These are phyloP conservation scores for Quiscalus mexicanus DNA, from an alignment of 2,113 vertebrate genomes.

Conservation along the genomic window DNA sequence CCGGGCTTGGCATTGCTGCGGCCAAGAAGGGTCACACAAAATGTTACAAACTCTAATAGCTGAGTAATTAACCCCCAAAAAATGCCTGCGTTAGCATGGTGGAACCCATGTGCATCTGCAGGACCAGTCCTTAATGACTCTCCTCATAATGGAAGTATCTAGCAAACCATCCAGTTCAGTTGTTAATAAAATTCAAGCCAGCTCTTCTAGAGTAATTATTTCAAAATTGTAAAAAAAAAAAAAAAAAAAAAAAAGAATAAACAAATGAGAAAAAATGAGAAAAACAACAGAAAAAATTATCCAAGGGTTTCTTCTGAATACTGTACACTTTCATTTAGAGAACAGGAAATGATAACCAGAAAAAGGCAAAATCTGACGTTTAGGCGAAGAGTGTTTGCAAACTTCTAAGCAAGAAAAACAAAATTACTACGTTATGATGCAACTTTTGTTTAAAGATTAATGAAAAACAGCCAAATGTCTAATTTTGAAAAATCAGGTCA, in stretches of 20 bases:
- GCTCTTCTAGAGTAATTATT: neutral
- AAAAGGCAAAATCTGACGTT: neutral
- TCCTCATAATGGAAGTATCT: neutral
- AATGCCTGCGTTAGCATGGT: too few species aligned
- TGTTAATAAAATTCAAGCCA: neutral
- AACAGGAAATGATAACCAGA: neutral
- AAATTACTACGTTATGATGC: neutral
- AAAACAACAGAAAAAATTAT: neutral
- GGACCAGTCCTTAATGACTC: neutral
- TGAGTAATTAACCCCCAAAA: neutral
- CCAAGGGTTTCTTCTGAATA: neutral
- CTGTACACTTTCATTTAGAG: neutral
- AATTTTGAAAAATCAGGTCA: neutral
- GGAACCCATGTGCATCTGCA: neutral
- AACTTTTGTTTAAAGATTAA: neutral
- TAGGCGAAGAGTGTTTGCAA: neutral
- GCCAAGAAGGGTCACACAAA: neutral
- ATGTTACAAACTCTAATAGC: neutral
- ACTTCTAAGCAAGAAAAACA: neutral
- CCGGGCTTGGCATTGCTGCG: neutral
- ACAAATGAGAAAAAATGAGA: rapidly evolving
- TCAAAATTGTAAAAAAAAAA: neutral
- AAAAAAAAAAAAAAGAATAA: neutral
- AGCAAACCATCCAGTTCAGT: neutral
- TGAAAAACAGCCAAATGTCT: neutral